Evolutionary conservation across 2,888 invertebrate species (phyloP).

Genomic region (Charanyca ferruginea): DNA sequence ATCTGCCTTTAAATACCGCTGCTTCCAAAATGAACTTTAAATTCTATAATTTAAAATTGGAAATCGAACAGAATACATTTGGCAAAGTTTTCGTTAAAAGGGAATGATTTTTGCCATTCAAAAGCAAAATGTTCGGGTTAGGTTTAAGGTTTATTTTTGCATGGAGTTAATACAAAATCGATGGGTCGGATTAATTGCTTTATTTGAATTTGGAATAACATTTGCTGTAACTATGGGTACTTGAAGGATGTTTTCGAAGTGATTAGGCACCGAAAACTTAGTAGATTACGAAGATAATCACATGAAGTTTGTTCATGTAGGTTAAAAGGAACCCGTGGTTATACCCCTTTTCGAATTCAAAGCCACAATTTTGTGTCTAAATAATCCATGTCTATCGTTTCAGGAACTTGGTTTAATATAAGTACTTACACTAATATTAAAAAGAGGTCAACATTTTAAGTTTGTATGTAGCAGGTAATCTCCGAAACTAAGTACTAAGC

Average conservation of each 20-base stretch:
- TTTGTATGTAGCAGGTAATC: no score
- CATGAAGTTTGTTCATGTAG: background rate
- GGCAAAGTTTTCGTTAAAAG: constrained; percentile 20
- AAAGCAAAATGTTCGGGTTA: constrained; percentile 31
- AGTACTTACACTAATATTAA: no score
- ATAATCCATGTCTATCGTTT: background rate
- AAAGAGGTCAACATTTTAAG: no score
- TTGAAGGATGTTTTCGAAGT: constrained; percentile 40
- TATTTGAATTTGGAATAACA: constrained; percentile 75
- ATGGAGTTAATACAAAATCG: constrained; percentile 47
- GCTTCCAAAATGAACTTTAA: constrained; percentile 38
- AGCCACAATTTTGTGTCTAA: background rate
- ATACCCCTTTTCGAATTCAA: background rate
- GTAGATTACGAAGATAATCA: constrained; percentile 19
- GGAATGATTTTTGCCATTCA: constrained; percentile 9
- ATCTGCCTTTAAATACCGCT: background rate
- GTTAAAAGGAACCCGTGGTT: background rate
- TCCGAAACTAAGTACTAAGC: no score
- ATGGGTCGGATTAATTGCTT: constrained; percentile 74
- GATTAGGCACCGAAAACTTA: constrained; percentile 14
- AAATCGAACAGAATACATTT: constrained; percentile 40
- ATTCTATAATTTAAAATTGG: constrained; percentile 21
- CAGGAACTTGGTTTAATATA: background rate
- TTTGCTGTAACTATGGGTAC: constrained; percentile 44
- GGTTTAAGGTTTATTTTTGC: constrained; percentile 59